Percentiles rank a stretch among this genome's conserved stretches.
Conservation (phyloP, 2,888 invertebrate species). For the Ethmia dodecea region DNA sequence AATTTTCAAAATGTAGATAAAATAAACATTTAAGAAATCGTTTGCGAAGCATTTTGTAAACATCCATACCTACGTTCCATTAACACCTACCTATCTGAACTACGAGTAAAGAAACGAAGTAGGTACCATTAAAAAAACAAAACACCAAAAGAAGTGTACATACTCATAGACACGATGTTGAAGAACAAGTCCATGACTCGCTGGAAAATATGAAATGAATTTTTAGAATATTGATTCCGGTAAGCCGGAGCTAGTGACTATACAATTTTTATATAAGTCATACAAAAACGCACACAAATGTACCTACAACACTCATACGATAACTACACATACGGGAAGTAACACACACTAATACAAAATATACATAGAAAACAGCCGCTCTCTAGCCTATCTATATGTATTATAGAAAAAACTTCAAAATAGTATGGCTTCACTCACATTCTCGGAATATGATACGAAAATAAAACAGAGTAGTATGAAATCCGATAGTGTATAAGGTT, state of each 20-base stretch:
- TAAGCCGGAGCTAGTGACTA: slow-evolving; percentile 42
- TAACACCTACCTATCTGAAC: too few species aligned
- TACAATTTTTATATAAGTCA: slow-evolving; percentile 63
- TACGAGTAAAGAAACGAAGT: too few species aligned
- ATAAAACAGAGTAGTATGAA: slow-evolving; percentile 48
- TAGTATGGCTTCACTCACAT: slow-evolving; percentile 65
- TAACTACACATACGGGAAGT: slow-evolving; percentile 68
- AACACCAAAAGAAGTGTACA: too few species aligned
- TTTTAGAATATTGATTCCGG: slow-evolving; percentile 68
- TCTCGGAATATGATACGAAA: slow-evolving; percentile 43
- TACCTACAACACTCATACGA: slow-evolving; percentile 37
- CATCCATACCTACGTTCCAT: too few species aligned
- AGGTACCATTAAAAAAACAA: too few species aligned
- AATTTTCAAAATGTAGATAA: too few species aligned
- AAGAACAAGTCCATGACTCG: slow-evolving; percentile 26
- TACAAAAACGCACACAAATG: slow-evolving; percentile 53
- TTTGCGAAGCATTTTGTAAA: too few species aligned
- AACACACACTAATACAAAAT: slow-evolving; percentile 51
- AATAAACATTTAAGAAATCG: too few species aligned
- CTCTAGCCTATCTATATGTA: slow-evolving; percentile 54
- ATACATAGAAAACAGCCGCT: slow-evolving; percentile 70
- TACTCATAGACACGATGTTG: too few species aligned
- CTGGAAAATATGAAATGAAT: slow-evolving; percentile 58
- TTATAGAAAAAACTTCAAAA: slow-evolving; percentile 73
- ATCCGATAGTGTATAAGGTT: slow-evolving; percentile 44